Conservation (phyloP, 2,888 invertebrate species). For the Zele albiditarsus region DNA sequence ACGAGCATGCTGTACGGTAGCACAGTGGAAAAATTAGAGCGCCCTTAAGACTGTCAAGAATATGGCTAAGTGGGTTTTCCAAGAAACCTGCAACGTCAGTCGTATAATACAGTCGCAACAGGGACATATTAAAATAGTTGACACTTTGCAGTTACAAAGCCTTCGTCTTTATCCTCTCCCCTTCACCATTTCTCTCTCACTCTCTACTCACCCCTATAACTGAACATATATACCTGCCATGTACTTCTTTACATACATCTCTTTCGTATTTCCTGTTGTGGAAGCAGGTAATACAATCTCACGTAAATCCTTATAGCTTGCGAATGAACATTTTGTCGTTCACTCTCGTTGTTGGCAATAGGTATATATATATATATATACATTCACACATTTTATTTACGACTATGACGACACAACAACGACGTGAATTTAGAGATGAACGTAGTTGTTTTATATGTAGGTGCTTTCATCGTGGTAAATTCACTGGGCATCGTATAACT, state of each 20-base stretch:
- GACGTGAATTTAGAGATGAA: background rate
- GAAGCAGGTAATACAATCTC: constrained; percentile 59
- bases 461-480: background rate
- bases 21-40: constrained; percentile 31
- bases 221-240: background rate
- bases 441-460: background rate
- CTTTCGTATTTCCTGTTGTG: constrained; percentile 19
- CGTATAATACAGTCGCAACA: constrained; percentile 40
- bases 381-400: background rate
- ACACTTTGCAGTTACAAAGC: constrained; percentile 60
- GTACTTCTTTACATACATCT: background rate
- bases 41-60: constrained; percentile 24
- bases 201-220: no score
- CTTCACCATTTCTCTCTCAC: constrained; percentile 14
- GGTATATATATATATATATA: constrained; percentile 24
- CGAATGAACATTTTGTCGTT: constrained; percentile 12
- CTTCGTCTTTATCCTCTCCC: constrained; percentile 33
- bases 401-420: background rate
- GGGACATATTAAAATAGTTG: constrained; percentile 58
- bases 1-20: constrained; percentile 11
- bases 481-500: background rate
- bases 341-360: background rate
- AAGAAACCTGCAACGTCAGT: constrained; percentile 52
- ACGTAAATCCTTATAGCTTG: constrained; percentile 59
- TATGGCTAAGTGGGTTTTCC: constrained; percentile 25